These are phyloP conservation scores for Rhopalosiphum nymphaeae DNA, from an alignment of 2,888 invertebrate species.

Conservation along the genomic window DNA sequence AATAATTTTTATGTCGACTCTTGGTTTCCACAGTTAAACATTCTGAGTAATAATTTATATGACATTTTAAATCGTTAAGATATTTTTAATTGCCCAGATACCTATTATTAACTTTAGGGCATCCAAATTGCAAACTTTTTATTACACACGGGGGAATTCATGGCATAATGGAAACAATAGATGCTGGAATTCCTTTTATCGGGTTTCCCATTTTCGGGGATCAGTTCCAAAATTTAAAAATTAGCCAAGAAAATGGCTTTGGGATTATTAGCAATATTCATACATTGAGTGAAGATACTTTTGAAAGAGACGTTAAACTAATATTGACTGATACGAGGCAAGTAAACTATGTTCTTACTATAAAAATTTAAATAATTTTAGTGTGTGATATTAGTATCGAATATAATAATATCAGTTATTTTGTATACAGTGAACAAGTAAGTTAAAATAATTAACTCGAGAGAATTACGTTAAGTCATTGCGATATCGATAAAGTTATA, in stretches of 20 bases:
- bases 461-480: neutral
- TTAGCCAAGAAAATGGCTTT: conserved; percentile 63
- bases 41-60: conserved; percentile 55
- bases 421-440: neutral
- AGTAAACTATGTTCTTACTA: neutral
- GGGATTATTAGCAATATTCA: conserved; percentile 57
- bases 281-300: neutral
- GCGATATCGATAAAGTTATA: neutral
- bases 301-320: conserved; percentile 15
- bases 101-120: conserved; percentile 69
- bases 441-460: neutral
- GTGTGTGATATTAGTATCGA: neutral
- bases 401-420: neutral
- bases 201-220: conserved; percentile 67
- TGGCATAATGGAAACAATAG: conserved; percentile 72
- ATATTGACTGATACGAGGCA: conserved; percentile 37
- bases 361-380: neutral
- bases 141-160: conserved; percentile 74
- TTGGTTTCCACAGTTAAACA: conserved; percentile 63
- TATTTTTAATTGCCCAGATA: conserved; percentile 72
- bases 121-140: conserved; percentile 72
- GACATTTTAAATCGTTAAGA: conserved; percentile 68
- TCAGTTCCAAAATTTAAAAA: conserved; percentile 66
- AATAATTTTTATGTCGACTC: conserved; percentile 48
- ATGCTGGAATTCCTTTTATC: conserved; percentile 71